Base-by-base conservation (phyloP, 2,888 invertebrate genomes). In the Cheilosia scutellata region DNA sequence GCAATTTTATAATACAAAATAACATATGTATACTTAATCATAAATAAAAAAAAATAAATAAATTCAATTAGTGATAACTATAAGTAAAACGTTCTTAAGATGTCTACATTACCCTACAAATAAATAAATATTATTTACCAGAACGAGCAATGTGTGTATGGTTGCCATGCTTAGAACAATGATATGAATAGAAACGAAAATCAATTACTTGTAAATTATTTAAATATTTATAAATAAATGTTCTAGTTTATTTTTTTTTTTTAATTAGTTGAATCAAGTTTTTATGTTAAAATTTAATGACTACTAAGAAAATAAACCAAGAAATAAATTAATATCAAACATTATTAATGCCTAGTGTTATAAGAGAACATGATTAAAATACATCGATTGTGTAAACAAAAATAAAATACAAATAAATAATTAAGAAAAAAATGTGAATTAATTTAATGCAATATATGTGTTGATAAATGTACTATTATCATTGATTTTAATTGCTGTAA, bases 321-420 rank as follows among this genome's bases (percentile, higher is more conserved):
- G 86, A 86, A 86, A 82, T 68, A 86, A 86, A 86, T 80, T 86
- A 77, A 86, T 86, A 86, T 86, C 86, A 86, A 82, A 68, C 27
- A 72, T 66, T 72, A 80, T 65, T 62, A 58, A 70, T 65, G 37
- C 53, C 7, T 72, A 86, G 68, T 47, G 16, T 20, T 9, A 27
- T 75, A 66, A 80, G 78, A 9, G 53, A 70, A 63, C 29, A 42
- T 55, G n/a, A 58, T 58, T 58, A 55, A 29, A 27, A 53, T 80
- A 86, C 86, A 86, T 86, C 86, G 86, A 86, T 82, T 82, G 57
- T 62, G 80, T 57, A 40, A 16, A 78, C 72, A 71, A 65, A 72
- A 31, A 20, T 11, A 62, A 27, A 47, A 74, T 42, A 63, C 4
- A 33, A 76, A 44, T 20, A 51, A 31, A 27, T 44, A 31, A n/a